Percentiles rank a stretch among this genome's conserved stretches.
phyloP scores from a whole-genome alignment of 2,797 vertebrate species.

The Triplophysa yarkandensis region DNA sequence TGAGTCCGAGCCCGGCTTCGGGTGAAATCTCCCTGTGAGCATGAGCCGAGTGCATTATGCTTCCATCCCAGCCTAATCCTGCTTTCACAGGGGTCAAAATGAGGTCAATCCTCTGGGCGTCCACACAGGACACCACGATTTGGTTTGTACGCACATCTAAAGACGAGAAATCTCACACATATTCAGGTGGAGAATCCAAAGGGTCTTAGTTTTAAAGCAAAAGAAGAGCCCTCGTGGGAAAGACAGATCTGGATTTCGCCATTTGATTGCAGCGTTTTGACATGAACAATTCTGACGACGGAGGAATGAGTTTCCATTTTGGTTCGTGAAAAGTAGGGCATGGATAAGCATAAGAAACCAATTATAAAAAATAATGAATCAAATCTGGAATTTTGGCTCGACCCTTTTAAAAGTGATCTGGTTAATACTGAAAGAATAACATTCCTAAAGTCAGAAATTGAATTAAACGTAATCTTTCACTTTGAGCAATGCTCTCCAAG shows the following conservation, averaged over 20 bases:
- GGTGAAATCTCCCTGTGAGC: slow-evolving; percentile 48
- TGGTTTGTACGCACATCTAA: slow-evolving; percentile 13
- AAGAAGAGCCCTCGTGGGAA: background rate
- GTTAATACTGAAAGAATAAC: slow-evolving; percentile 4
- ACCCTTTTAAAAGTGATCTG: background rate
- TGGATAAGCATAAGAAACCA: slow-evolving; percentile 11
- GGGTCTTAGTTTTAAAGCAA: slow-evolving; percentile 21
- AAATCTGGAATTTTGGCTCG: background rate
- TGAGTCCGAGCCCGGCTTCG: slow-evolving; percentile 41
- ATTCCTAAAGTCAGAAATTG: slow-evolving; percentile 19
- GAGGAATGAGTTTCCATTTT: background rate
- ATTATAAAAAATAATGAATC: slow-evolving; percentile 6
- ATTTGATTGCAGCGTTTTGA: background rate
- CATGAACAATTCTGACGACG: background rate
- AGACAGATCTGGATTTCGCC: background rate
- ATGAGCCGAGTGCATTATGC: slow-evolving; percentile 43
- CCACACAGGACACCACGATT: slow-evolving; percentile 33
- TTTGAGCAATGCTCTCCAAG: slow-evolving; percentile 5
- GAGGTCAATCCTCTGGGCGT: slow-evolving; percentile 68
- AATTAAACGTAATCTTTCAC: slow-evolving; percentile 6
- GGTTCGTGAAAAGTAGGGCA: slow-evolving; percentile 3
- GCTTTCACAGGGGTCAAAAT: slow-evolving; percentile 66
- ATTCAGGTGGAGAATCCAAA: background rate
- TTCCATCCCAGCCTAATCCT: slow-evolving; percentile 41
- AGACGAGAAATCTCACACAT: slow-evolving; percentile 29